phyloP scores from a whole-genome alignment of 2,888 invertebrate genomes.

The Ichneumon xanthorius region DNA sequence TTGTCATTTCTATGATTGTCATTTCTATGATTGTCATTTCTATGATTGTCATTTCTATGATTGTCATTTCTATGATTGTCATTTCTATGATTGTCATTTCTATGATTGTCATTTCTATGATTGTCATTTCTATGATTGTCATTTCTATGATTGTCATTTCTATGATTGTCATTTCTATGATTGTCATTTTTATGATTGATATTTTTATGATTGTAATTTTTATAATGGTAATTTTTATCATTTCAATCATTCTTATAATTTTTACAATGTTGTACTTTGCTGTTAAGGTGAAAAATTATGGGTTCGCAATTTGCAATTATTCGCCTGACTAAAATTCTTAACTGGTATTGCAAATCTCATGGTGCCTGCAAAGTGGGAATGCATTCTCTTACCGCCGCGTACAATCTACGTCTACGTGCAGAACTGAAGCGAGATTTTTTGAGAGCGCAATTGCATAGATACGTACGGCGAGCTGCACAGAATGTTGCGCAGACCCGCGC shows the following conservation, averaged over 20 bases:
- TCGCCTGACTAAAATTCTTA: not conserved
- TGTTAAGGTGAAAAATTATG: not conserved
- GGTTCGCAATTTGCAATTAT: not conserved
- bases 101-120: not conserved
- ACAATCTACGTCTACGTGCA: constrained; percentile 32
- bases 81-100: not conserved
- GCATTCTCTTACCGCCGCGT: constrained; percentile 15
- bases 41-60: not conserved
- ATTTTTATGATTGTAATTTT: not conserved
- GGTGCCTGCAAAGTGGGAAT: not conserved
- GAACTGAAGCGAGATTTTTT: constrained; percentile 22
- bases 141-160: not conserved
- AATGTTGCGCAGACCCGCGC: constrained; percentile 13
- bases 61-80: too few relatives aligned
- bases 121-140: too few relatives aligned
- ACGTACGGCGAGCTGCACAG: constrained; percentile 11
- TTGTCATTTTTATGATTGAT: too few relatives aligned
- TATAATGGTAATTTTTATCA: not conserved
- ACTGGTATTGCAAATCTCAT: not conserved
- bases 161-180: too few relatives aligned
- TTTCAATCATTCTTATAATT: not conserved
- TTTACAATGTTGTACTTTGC: not conserved
- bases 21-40: not conserved
- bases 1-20: too few relatives aligned
- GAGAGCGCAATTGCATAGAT: constrained; percentile 29